These are phyloP conservation scores for Leptopilina syphax DNA, from an alignment of 2,888 invertebrate genomes.

Conservation along the genomic window DNA sequence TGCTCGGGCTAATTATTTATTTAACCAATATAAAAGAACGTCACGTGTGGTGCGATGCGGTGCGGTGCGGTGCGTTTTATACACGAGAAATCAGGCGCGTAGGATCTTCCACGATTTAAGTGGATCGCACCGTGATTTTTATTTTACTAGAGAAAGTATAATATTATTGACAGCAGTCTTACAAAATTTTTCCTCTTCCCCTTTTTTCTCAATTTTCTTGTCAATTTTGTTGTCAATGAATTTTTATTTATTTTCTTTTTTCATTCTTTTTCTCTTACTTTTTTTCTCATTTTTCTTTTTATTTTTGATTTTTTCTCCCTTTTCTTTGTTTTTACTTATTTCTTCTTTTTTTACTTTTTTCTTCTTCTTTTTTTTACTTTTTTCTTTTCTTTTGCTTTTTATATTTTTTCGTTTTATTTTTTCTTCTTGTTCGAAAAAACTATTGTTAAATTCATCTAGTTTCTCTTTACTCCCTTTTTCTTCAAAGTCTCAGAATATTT, in stretches of 20 bases:
- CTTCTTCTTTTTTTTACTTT: too few relatives aligned
- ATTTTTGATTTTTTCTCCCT: not conserved
- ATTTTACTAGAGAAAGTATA: conserved; percentile 36
- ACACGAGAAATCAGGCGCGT: conserved; percentile 13
- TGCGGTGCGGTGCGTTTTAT: conserved; percentile 35
- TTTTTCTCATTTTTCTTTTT: too few relatives aligned
- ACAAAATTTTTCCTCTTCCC: not conserved
- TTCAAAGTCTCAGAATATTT: not conserved
- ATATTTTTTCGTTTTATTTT: not conserved
- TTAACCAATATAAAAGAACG: conserved; percentile 30
- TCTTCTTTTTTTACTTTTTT: too few relatives aligned
- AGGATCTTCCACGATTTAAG: conserved; percentile 34
- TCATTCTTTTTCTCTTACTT: too few relatives aligned
- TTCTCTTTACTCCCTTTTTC: not conserved
- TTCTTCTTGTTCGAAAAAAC: not conserved
- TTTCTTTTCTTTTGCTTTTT: too few relatives aligned
- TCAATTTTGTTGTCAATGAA: conserved; percentile 1
- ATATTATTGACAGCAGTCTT: conserved; percentile 31
- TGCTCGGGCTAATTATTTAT: conserved; percentile 39
- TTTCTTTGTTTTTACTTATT: not conserved
- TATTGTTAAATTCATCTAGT: not conserved
- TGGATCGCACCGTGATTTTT: conserved; percentile 25
- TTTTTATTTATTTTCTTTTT: not conserved
- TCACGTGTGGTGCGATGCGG: conserved; percentile 33
- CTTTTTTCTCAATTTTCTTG: conserved; percentile 27